Conservation (phyloP, 2,113 vertebrate species). For the Neoarius graeffei region DNA sequence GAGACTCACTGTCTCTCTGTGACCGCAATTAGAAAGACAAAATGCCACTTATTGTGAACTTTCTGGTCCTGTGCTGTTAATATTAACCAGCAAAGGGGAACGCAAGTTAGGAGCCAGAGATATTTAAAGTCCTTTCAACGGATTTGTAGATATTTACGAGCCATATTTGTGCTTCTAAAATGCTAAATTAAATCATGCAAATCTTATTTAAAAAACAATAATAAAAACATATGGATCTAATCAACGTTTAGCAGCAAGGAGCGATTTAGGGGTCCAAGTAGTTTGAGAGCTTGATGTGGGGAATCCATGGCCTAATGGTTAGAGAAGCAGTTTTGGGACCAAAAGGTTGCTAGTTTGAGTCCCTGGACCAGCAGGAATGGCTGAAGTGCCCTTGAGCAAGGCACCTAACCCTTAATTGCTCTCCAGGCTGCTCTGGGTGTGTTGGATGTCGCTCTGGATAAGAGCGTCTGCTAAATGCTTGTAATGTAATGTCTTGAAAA, state of each 20-base stretch:
- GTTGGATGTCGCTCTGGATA: too few relatives aligned
- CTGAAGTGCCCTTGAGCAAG: too few relatives aligned
- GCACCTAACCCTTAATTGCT: too few relatives aligned
- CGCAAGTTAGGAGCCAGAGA: neutral
- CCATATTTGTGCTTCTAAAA: neutral
- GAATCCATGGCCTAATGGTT: too few relatives aligned
- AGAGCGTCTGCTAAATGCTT: too few relatives aligned
- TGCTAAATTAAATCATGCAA: neutral
- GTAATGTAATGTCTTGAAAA: neutral
- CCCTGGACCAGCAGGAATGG: too few relatives aligned
- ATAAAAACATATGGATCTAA: neutral
- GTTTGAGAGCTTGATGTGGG: too few relatives aligned
- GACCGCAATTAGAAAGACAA: conserved; percentile 57
- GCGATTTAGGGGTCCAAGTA: too few relatives aligned
- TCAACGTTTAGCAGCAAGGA: neutral
- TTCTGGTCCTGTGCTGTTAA: conserved; percentile 17
- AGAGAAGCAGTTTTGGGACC: too few relatives aligned
- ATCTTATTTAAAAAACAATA: neutral
- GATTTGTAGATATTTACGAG: neutral
- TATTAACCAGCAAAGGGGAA: neutral
- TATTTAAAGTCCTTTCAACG: neutral
- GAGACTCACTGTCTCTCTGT: conserved; percentile 55
- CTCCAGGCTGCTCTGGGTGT: too few relatives aligned
- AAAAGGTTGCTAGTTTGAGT: too few relatives aligned
- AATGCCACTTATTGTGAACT: conserved; percentile 40